Conservation (phyloP, 2,113 vertebrate genomes). For the Aphelocoma coerulescens region DNA sequence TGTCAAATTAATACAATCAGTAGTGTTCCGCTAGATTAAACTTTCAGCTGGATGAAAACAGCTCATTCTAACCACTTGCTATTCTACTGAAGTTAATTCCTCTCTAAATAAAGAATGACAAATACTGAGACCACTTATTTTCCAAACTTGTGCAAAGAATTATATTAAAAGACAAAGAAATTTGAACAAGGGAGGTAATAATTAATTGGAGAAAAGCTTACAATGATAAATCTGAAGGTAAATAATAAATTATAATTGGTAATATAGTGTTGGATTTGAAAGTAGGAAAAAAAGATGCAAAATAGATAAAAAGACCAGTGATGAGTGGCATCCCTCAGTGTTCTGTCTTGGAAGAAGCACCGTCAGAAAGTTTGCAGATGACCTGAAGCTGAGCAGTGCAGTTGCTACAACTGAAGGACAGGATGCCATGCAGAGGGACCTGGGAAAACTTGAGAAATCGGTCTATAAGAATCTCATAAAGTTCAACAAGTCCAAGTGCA, state of each 20-base stretch:
- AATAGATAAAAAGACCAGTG: not conserved
- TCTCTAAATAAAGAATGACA: conserved; percentile 10
- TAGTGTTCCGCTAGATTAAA: conserved; percentile 19
- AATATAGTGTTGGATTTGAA: not conserved
- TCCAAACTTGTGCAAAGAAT: not conserved
- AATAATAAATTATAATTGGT: not conserved
- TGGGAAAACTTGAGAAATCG: not conserved
- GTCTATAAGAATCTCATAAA: not conserved
- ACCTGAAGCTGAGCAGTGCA: not conserved
- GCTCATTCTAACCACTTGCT: conserved; percentile 9
- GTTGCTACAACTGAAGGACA: not conserved
- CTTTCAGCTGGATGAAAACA: not conserved
- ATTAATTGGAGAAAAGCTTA: not conserved
- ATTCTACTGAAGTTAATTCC: not conserved
- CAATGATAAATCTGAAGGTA: not conserved
- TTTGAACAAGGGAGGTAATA: not conserved
- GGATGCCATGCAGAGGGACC: not conserved
- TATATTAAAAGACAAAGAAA: not conserved
- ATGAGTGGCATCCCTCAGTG: not conserved
- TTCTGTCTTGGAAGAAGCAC: not conserved
- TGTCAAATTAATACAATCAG: conserved; percentile 35
- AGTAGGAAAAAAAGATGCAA: not conserved
- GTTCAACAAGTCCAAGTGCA: not conserved
- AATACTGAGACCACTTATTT: not conserved
- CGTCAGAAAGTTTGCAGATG: not conserved